These are phyloP conservation scores for Mellilla xanthometata DNA, from an alignment of 2,888 invertebrate species.

Conservation along the genomic window DNA sequence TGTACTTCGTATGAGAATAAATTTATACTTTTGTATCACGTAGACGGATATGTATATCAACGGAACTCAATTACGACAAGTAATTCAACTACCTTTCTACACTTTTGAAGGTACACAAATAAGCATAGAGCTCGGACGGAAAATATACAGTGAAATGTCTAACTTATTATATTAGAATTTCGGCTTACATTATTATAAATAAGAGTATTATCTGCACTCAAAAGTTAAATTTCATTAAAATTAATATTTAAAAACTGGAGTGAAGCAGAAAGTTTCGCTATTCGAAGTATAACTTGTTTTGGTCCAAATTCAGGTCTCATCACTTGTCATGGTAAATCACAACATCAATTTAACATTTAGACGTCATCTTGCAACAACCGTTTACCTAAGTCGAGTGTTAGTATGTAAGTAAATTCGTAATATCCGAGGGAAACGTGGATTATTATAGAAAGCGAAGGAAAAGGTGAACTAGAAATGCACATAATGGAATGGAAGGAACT, in stretches of 20 bases:
- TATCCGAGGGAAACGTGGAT: constrained; percentile 8
- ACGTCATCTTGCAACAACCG: neutral
- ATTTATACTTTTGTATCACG: constrained; percentile 11
- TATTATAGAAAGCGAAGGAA: constrained; percentile 27
- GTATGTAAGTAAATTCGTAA: constrained; percentile 28
- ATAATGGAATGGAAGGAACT: constrained; percentile 74
- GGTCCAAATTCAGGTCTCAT: constrained; percentile 65
- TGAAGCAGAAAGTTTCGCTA: no score
- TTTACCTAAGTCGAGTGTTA: constrained; percentile 14
- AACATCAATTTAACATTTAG: constrained; percentile 35
- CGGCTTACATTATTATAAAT: no score
- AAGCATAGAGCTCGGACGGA: constrained; percentile 51
- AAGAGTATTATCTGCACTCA: no score
- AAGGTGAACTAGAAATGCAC: constrained; percentile 53
- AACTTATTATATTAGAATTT: no score
- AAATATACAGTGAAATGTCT: constrained; percentile 39
- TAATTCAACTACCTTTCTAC: no score
- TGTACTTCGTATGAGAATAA: constrained; percentile 19
- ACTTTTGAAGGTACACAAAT: constrained; percentile 6
- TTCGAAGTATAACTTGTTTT: constrained; percentile 38
- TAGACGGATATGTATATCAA: constrained; percentile 21
- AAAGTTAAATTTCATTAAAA: no score
- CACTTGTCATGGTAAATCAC: constrained; percentile 55
- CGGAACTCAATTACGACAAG: neutral
- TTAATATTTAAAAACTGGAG: no score